Evolutionary conservation across 2,888 invertebrate species (phyloP).

Genomic region (Phyto melanocephala): DNA sequence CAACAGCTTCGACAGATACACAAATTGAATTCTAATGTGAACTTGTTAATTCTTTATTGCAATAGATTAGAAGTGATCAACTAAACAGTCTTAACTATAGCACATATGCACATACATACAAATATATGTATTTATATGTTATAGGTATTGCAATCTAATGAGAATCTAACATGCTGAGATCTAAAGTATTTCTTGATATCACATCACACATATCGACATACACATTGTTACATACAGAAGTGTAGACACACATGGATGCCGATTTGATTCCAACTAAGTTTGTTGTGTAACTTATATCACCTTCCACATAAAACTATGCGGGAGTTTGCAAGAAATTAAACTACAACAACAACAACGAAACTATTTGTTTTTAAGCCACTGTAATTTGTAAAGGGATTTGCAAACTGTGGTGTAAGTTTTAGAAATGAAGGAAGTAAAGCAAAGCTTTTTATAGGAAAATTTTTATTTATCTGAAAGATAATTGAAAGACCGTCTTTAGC

Average conservation of each 20-base stretch:
- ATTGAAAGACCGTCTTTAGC: no score
- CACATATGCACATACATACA: not conserved
- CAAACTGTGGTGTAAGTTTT: conserved; percentile 5
- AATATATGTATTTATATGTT: not conserved
- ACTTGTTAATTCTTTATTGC: conserved; percentile 62
- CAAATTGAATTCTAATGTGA: conserved; percentile 65
- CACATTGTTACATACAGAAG: not conserved
- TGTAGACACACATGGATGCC: not conserved
- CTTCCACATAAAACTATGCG: conserved; percentile 61
- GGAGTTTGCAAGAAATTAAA: conserved; percentile 40
- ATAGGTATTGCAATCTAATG: conserved; percentile 49
- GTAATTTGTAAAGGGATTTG: not conserved
- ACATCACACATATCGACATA: conserved; percentile 3
- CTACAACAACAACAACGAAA: not conserved
- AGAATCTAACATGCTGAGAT: conserved; percentile 61
- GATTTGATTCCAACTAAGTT: conserved; percentile 10
- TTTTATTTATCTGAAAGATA: no score
- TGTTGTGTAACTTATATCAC: conserved; percentile 54
- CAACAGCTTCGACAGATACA: conserved; percentile 51
- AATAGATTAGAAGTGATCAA: conserved; percentile 55
- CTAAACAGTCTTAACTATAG: not conserved
- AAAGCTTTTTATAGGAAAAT: no score
- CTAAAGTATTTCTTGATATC: conserved; percentile 50
- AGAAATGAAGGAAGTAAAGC: no score
- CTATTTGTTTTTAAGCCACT: conserved; percentile 1